Conservation (phyloP, 2,888 invertebrate genomes). For the Trachelus troglodyta region DNA sequence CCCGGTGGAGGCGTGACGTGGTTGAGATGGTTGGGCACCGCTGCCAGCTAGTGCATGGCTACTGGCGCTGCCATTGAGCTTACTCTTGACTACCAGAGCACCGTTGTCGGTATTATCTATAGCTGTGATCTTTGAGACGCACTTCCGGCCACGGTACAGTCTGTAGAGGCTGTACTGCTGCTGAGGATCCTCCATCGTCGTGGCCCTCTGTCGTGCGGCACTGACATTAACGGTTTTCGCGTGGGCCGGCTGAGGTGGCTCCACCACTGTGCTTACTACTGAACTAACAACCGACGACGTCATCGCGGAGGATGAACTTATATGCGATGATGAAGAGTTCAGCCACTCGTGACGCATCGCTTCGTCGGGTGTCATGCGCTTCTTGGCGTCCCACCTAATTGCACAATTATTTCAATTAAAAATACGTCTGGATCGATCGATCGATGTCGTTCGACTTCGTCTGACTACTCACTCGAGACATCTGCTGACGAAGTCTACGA, state of each 20-base stretch:
- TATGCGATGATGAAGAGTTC: conserved; percentile 68
- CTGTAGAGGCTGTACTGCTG: conserved; percentile 65
- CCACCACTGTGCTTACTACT: conserved; percentile 34
- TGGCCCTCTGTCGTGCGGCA: conserved; percentile 68
- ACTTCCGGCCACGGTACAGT: conserved; percentile 62
- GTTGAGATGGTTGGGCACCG: conserved; percentile 57
- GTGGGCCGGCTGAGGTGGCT: conserved; percentile 44
- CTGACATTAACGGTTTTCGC: conserved; percentile 52
- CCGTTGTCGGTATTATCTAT: conserved; percentile 49
- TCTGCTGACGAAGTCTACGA: conserved; percentile 89
- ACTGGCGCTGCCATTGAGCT: conserved; percentile 63
- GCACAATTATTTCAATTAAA: conserved; percentile 14
- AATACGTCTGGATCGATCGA: conserved; percentile 5
- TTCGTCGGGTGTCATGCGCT: conserved; percentile 91
- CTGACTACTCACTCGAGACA: conserved; percentile 85
- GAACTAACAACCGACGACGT: conserved; percentile 45
- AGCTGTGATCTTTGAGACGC: conserved; percentile 53
- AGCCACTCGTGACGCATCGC: conserved; percentile 91
- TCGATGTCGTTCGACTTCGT: background rate
- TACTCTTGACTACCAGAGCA: conserved; percentile 56
- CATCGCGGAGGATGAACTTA: conserved; percentile 43
- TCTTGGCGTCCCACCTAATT: conserved; percentile 89
- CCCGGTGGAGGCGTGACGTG: conserved; percentile 63
- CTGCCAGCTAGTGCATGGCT: conserved; percentile 59
- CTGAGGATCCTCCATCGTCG: conserved; percentile 65